Evolutionary conservation across 2,888 invertebrate genomes (phyloP).

Genomic region (Arctia plantaginis): DNA sequence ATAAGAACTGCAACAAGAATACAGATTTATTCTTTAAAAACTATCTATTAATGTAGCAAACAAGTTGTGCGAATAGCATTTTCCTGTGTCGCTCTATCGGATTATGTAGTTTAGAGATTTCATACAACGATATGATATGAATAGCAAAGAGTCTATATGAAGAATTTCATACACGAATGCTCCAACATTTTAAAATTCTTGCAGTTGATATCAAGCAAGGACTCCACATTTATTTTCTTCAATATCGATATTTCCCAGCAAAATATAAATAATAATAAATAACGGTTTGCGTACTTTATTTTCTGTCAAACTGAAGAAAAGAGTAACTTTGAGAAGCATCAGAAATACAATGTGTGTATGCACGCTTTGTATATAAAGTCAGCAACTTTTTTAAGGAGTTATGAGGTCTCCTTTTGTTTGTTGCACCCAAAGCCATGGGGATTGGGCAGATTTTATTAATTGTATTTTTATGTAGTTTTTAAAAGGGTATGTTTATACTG

Average conservation of each 20-base stretch:
- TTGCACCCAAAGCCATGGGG: no score
- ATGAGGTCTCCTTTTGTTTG: no score
- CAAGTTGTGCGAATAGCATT: slow-evolving; percentile 12
- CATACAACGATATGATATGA: slow-evolving; percentile 7
- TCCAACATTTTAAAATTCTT: slow-evolving; percentile 4
- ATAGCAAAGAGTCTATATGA: slow-evolving; percentile 8
- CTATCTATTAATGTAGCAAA: slow-evolving; percentile 6
- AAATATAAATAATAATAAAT: background rate
- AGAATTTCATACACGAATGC: slow-evolving; percentile 15
- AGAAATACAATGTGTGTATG: background rate
- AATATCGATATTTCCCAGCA: background rate
- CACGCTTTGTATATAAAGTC: no score
- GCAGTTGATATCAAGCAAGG: background rate
- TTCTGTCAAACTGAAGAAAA: background rate
- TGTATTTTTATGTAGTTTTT: no score
- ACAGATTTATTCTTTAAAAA: slow-evolving; percentile 11
- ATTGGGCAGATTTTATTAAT: no score
- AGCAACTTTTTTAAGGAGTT: background rate
- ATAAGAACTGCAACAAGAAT: background rate
- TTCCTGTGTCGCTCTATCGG: slow-evolving; percentile 19
- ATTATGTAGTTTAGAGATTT: slow-evolving; percentile 12
- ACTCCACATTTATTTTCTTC: background rate
- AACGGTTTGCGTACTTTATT: background rate
- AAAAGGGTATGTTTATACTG: no score
- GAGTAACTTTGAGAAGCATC: background rate